phyloP scores from a whole-genome alignment of 2,797 vertebrate species.

The Cyclura pinguis region DNA sequence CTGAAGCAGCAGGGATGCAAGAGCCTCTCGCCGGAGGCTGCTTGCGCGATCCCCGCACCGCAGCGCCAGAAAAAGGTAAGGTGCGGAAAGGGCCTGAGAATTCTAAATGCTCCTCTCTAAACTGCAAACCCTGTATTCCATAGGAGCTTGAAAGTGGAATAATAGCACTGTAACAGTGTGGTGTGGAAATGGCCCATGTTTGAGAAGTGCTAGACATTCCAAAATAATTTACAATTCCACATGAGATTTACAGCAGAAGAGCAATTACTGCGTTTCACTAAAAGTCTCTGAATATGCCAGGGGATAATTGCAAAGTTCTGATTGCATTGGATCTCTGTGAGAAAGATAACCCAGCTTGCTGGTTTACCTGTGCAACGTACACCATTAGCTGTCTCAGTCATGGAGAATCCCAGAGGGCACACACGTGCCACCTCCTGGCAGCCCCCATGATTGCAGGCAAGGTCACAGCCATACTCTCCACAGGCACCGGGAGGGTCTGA shows the following conservation, averaged over 20 bases:
- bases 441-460: conserved; percentile 82
- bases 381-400: conserved; percentile 80
- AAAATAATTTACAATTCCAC: not conserved
- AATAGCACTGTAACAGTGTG: too few relatives aligned
- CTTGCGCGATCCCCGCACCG: too few relatives aligned
- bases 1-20: too few relatives aligned
- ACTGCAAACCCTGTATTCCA: too few relatives aligned
- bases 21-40: too few relatives aligned
- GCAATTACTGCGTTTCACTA: not conserved
- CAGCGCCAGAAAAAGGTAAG: too few relatives aligned
- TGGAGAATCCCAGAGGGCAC: conserved; percentile 82
- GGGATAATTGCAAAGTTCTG: not conserved
- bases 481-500: conserved; percentile 70
- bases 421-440: conserved; percentile 84
- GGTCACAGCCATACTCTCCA: conserved; percentile 83
- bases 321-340: not conserved
- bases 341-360: fast-evolving
- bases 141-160: too few relatives aligned
- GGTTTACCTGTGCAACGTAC: conserved; percentile 80
- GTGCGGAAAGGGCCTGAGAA: too few relatives aligned
- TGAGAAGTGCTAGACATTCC: not conserved
- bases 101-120: too few relatives aligned
- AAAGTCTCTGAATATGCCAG: not conserved
- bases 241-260: not conserved
- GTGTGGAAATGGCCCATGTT: too few relatives aligned